A percentile compares a stretch with the other conserved stretches of the same genome.
phyloP scores from a whole-genome alignment of 1,140 invertebrate genomes.

The Atopsyche davidsoni region DNA sequence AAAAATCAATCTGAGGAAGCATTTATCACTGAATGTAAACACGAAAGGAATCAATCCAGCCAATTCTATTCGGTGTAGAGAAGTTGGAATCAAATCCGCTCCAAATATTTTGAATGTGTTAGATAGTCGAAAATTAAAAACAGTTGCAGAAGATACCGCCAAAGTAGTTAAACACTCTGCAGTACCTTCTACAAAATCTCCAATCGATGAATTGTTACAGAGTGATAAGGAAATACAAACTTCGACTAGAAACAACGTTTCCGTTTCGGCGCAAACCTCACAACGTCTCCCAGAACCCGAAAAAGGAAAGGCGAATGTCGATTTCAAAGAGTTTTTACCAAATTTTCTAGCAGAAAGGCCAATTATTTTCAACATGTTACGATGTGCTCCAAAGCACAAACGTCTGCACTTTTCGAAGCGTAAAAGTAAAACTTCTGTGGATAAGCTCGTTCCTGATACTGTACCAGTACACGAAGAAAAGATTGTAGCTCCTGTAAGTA shows the following conservation, averaged over 20 bases:
- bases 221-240: conserved; percentile 45
- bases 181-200: neutral
- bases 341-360: conserved; percentile 13
- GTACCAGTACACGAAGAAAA: too few relatives aligned
- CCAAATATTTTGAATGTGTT: too few relatives aligned
- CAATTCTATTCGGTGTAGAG: too few relatives aligned
- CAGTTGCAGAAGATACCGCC: neutral
- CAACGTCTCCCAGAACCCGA: neutral
- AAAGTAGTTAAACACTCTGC: neutral
- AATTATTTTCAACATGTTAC: conserved; percentile 19
- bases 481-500: too few relatives aligned
- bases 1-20: conserved; percentile 42
- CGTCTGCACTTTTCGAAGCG: neutral
- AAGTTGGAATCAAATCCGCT: too few relatives aligned
- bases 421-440: too few relatives aligned
- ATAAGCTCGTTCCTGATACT: too few relatives aligned
- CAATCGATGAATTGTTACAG: conserved; percentile 16
- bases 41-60: too few relatives aligned
- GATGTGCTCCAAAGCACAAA: neutral
- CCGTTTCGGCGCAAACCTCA: conserved; percentile 10
- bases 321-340: too few relatives aligned
- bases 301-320: neutral
- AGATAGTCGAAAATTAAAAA: neutral
- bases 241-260: conserved; percentile 30
- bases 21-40: conserved; percentile 43